Conservation (phyloP, 2,113 vertebrate genomes). For the Lophotis ruficrista region DNA sequence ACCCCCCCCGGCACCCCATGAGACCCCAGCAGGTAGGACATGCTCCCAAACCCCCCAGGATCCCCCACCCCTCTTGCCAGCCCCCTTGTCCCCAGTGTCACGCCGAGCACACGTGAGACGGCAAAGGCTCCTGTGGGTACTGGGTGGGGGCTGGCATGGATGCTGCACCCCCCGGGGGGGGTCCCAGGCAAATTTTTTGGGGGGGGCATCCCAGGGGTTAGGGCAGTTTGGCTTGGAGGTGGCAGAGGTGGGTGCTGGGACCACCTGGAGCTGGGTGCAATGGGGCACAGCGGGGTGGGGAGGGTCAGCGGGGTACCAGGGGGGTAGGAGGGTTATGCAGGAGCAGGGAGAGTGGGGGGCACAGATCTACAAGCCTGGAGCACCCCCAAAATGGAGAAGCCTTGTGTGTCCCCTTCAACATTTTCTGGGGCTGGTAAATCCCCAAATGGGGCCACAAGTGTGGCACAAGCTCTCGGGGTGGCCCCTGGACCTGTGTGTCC, state of each 20-base stretch:
- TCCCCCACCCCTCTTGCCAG: rapidly evolving
- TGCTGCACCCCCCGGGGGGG: background rate
- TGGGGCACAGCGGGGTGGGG: background rate
- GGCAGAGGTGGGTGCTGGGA: background rate
- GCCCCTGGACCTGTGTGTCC: no score
- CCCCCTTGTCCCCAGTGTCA: background rate
- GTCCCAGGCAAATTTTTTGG: rapidly evolving
- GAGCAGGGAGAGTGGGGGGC: background rate
- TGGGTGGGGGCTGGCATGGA: background rate
- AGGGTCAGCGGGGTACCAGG: background rate
- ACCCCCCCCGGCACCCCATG: background rate
- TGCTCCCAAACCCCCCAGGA: rapidly evolving
- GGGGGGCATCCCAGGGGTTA: no score
- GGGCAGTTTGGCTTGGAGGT: background rate
- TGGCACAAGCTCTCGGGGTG: rapidly evolving
- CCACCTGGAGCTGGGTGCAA: background rate
- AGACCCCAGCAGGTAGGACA: background rate
- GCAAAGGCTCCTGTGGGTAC: background rate
- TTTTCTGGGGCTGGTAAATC: background rate
- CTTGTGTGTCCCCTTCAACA: background rate
- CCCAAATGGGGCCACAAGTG: background rate
- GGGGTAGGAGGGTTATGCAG: background rate
- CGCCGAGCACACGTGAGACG: rapidly evolving
- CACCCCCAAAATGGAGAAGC: background rate
- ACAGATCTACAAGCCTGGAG: background rate